Conservation (phyloP, 2,113 vertebrate species). For the Oxyruncus cristatus region DNA sequence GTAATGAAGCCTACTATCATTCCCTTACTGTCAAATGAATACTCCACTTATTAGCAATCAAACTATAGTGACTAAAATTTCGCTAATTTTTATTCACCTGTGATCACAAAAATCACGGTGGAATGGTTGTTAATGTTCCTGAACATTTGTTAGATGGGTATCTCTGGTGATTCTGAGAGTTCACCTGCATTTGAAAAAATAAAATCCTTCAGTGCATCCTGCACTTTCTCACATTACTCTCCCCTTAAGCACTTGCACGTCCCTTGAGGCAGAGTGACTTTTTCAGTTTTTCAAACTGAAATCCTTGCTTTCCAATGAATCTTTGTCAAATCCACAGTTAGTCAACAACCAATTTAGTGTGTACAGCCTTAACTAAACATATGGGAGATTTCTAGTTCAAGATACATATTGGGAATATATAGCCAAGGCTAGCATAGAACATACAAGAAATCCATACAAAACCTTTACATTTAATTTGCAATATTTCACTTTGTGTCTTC, state of each 20-base stretch:
- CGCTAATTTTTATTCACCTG: not conserved
- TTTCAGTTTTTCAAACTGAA: not conserved
- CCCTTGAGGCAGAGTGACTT: not conserved
- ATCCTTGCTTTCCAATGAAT: not conserved
- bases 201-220: not conserved
- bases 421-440: not conserved
- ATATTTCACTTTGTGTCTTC: not conserved
- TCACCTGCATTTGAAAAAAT: not conserved
- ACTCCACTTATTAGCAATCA: not conserved
- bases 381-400: not conserved
- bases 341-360: not conserved
- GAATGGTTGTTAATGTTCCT: not conserved
- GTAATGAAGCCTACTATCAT: not conserved
- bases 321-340: not conserved
- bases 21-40: not conserved
- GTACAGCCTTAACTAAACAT: not conserved
- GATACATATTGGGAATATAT: not conserved
- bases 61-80: not conserved
- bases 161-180: not conserved
- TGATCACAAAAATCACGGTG: not conserved
- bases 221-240: not conserved
- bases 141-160: not conserved
- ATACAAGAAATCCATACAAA: not conserved
- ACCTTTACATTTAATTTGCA: not conserved
- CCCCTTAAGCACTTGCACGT: not conserved